Evolutionary conservation across 2,888 invertebrate genomes (phyloP), one percentile per base, ranked within the genome.

Genomic region (Caenorhabditis panamensis): DNA sequence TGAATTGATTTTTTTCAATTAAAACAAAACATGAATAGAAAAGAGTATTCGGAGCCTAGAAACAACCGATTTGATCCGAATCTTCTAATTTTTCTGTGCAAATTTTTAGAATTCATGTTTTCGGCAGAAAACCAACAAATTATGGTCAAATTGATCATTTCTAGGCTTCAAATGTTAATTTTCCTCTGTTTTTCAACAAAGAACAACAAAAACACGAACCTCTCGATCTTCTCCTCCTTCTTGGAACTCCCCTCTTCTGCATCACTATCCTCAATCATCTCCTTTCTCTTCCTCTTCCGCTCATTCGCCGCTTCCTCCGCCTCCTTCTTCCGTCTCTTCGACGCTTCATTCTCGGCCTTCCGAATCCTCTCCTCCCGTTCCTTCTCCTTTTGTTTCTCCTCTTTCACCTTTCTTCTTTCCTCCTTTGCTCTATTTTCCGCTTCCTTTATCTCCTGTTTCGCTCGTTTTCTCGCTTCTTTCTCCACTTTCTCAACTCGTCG

Each of bases 261-360:
- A 4, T 41, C 56, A 41, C 51, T 53, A 11, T 28, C 51, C 1
- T 13, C 13, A 5, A 58, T n/a, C 26, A 16, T 20, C 4, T 22
- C 49, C 18, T 51, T 67, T 18, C 28, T 31, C 20, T 63, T 72
- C 44, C 31, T 22, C 20, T 54, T 54, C 36, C 36, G 54, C 31
- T 47, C 31, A 24, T 47, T 41, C 13, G 24, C 61, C 44, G 63
- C 68, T 16, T 59, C 79, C 28, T 66, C 69, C 20, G 47, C 53
- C 22, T 78, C 67, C 36, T 56, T 58, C 36, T 51, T 78, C 20
- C 59, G 61, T 36, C 67, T 28, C 62, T 59, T 79, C 37, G 54
- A 66, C 9, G 51, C 66, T 0, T 41, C 72, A 18, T 78, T 51
- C 28, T 59, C 66, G 9, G 73, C 58, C 20, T 47, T 63, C 11